phyloP scores from a whole-genome alignment of 2,113 vertebrate species.

The Pogonocichla stellata region DNA sequence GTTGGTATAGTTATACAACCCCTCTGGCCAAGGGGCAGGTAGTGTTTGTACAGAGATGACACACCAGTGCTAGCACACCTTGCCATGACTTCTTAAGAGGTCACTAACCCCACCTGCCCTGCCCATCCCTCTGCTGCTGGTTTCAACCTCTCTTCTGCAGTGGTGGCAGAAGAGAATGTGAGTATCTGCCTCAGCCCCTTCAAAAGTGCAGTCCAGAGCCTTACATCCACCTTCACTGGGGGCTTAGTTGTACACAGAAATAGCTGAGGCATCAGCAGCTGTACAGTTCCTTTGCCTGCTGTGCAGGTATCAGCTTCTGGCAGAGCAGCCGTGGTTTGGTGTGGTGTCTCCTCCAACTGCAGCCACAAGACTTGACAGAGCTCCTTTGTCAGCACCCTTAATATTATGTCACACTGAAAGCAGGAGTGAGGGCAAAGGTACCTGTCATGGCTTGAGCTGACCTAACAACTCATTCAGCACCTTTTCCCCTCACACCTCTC shows the following conservation, averaged over 20 bases:
- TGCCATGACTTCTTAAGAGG: not conserved
- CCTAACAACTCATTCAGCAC: not conserved
- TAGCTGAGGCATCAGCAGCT: not conserved
- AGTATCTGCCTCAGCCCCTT: not conserved
- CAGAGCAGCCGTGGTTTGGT: not conserved
- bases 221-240: not conserved
- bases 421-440: not conserved
- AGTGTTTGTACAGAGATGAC: not conserved
- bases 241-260: not conserved
- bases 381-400: constrained; percentile 16
- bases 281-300: fast-evolving
- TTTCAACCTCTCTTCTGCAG: not conserved
- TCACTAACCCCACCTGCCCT: not conserved
- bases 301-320: not conserved
- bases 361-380: not conserved
- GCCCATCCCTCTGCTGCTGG: not conserved
- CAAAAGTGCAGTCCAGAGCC: not conserved
- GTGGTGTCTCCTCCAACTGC: not conserved
- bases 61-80: not conserved
- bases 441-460: not conserved
- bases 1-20: not conserved
- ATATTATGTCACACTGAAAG: not conserved
- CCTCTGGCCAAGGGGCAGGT: not conserved
- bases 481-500: not conserved
- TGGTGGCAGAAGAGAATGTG: not conserved